phyloP scores from a whole-genome alignment of 2,113 vertebrate genomes.

The Hepsetus odoe region DNA sequence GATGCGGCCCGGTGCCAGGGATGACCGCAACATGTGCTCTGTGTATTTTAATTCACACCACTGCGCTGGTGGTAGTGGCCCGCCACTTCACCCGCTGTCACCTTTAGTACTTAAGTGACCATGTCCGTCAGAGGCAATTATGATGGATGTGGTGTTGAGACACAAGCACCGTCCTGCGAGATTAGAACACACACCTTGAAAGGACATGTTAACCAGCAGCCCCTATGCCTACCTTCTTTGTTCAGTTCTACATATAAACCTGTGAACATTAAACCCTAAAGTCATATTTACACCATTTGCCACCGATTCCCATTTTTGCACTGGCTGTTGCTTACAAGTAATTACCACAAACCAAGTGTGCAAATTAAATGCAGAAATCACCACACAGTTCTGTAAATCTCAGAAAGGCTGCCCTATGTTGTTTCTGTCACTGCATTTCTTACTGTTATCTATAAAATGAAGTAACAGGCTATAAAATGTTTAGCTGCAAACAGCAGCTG shows the following conservation, averaged over 20 bases:
- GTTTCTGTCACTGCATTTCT: background rate
- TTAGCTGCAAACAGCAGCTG: no score
- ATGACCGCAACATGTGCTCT: slow-evolving; percentile 37
- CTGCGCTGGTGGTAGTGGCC: slow-evolving; percentile 40
- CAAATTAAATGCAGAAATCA: no score
- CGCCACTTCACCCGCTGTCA: slow-evolving; percentile 44
- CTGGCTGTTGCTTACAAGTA: no score
- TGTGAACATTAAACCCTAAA: background rate
- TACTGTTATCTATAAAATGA: no score
- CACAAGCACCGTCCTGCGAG: slow-evolving; percentile 25
- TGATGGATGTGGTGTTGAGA: slow-evolving; percentile 43
- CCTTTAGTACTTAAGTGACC: slow-evolving; percentile 45
- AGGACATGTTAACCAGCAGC: slow-evolving; percentile 15
- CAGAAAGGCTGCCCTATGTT: background rate
- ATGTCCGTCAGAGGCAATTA: slow-evolving; percentile 63
- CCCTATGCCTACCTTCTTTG: no score
- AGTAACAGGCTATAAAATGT: no score
- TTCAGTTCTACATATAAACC: no score
- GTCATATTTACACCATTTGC: no score
- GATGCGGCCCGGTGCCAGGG: slow-evolving; percentile 6
- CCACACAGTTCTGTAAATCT: background rate
- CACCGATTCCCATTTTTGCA: no score
- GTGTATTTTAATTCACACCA: slow-evolving; percentile 61
- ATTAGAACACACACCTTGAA: slow-evolving; percentile 6
- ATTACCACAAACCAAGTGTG: no score